Evolutionary conservation across 2,797 vertebrate species (phyloP).

Genomic region (Pseudochirops cupreus): DNA sequence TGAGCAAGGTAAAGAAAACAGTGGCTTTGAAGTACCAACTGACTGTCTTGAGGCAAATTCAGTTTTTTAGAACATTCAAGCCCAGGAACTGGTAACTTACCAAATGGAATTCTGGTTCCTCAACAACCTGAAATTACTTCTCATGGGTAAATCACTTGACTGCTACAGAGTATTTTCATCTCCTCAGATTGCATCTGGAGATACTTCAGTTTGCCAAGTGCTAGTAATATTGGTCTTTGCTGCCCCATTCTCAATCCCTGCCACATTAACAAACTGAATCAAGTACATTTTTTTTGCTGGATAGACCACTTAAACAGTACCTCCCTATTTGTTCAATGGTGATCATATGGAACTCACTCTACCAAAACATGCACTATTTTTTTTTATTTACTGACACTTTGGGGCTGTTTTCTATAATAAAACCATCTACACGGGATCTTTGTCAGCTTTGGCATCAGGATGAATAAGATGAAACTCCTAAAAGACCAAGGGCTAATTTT

Average conservation of each 20-base stretch:
- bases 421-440: constrained; percentile 39
- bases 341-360: background rate
- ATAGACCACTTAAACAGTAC: background rate
- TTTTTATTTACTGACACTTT: background rate
- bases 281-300: constrained; percentile 23
- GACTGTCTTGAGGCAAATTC: background rate
- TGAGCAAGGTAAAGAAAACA: constrained; percentile 3
- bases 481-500: constrained; percentile 44
- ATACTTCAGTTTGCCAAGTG: background rate
- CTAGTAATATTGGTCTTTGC: constrained; percentile 42
- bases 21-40: background rate
- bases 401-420: constrained; percentile 55
- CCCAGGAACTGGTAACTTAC: constrained; percentile 40
- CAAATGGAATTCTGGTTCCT: constrained; percentile 25
- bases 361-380: constrained; percentile 13
- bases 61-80: background rate
- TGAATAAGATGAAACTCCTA: constrained; percentile 26
- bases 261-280: constrained; percentile 35
- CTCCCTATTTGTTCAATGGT: background rate
- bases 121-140: constrained; percentile 48
- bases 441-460: constrained; percentile 16
- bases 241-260: constrained; percentile 4
- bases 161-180: constrained; percentile 40
- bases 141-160: background rate
- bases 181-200: constrained; percentile 37